phyloP scores from a whole-genome alignment of 2,113 vertebrate genomes.

The Hydropotes inermis region DNA sequence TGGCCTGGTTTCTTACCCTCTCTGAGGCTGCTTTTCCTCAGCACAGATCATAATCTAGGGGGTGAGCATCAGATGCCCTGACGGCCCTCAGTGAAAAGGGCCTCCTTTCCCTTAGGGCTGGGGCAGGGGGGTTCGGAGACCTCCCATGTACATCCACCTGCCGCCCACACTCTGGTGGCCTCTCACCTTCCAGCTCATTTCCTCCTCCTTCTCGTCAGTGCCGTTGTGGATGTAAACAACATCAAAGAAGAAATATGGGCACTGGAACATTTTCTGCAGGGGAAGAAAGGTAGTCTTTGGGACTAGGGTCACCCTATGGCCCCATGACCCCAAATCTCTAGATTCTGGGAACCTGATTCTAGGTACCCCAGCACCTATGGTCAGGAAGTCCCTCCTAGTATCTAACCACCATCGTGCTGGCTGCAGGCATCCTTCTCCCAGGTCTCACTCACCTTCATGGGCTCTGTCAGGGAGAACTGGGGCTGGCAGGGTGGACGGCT shows the following conservation, averaged over 20 bases:
- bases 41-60: not conserved
- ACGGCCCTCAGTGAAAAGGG: not conserved
- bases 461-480: conserved; percentile 88
- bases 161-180: accelerated
- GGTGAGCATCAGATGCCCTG: not conserved
- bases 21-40: not conserved
- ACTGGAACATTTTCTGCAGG: conserved; percentile 95
- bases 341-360: not conserved
- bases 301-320: too few species aligned
- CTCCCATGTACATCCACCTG: too few species aligned
- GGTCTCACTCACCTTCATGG: conserved; percentile 85
- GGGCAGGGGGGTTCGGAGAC: not conserved
- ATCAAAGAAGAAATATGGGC: conserved; percentile 95
- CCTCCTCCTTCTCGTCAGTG: conserved; percentile 88
- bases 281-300: not conserved
- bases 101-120: not conserved
- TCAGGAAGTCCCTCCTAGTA: not conserved
- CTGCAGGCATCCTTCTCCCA: not conserved
- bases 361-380: not conserved
- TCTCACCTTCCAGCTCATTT: conserved; percentile 91
- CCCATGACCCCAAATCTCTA: not conserved
- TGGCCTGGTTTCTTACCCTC: not conserved
- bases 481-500: conserved; percentile 89
- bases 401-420: not conserved
- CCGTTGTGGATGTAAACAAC: conserved; percentile 92